A percentile compares a stretch with the other conserved stretches of the same genome.
Conservation (phyloP, 2,888 invertebrate genomes). For the Phrixothrix hirtus region DNA sequence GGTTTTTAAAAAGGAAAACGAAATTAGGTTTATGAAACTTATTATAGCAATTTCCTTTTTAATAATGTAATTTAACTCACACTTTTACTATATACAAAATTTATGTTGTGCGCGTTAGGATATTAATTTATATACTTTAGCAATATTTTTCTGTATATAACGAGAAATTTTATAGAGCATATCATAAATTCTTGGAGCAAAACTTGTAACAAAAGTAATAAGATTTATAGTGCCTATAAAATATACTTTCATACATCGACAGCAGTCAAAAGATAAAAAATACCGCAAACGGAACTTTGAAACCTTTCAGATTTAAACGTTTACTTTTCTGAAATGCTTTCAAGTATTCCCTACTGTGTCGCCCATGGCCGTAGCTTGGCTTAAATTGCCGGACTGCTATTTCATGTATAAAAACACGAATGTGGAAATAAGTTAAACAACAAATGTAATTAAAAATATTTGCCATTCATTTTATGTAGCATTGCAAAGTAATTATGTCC, state of each 20-base stretch:
- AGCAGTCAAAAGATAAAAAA: conserved; percentile 28
- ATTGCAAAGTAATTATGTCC: background rate
- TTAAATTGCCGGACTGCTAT: background rate
- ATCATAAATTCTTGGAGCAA: conserved; percentile 29
- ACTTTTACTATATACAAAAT: too few relatives aligned
- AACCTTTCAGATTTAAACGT: conserved; percentile 18
- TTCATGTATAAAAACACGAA: background rate
- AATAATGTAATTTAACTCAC: too few relatives aligned
- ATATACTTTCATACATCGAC: conserved; percentile 31
- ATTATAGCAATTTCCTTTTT: too few relatives aligned
- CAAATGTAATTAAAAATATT: background rate
- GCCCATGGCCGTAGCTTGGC: background rate
- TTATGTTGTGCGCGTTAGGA: too few relatives aligned
- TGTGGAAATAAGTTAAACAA: background rate
- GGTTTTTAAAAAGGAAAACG: too few relatives aligned
- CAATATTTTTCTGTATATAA: conserved; percentile 25
- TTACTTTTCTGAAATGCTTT: background rate
- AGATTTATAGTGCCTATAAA: conserved; percentile 29
- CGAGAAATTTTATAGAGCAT: conserved; percentile 26
- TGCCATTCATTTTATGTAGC: background rate
- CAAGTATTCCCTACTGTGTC: background rate
- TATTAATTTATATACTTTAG: background rate
- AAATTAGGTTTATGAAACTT: too few relatives aligned
- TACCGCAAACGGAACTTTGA: conserved; percentile 27
- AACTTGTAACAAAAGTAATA: conserved; percentile 30